Base-by-base conservation (phyloP, 2,797 vertebrate species). In the Remorina albescens region DNA sequence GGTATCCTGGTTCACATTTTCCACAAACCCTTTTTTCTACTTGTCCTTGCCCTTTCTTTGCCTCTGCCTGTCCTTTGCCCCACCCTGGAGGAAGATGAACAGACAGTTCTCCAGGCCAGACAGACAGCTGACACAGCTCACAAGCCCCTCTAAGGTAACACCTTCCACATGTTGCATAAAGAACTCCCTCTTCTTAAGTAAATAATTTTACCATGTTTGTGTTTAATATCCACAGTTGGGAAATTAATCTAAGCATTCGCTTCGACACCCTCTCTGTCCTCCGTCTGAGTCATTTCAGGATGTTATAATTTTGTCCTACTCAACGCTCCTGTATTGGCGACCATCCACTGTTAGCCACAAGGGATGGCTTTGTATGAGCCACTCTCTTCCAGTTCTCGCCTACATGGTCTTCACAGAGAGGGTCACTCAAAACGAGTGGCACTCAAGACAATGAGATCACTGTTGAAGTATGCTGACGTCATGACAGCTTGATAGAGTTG, bases 391-490 rank as follows among this genome's bases (percentile, higher is more conserved):
- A 81, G 74, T 84, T 82, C 76, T 83, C 82, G 84, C 88, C 89
- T 77, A 90, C 89, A 59, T 47, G 53, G 77, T 81, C 80, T 91
- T 89, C 81, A 88, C 81, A 88, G 78, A 80, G 78, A 85, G 69
- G 71, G 80, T 90, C 86, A 82, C 83, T 90, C 74, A 82, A 88
- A 80, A 58, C 75, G 73, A 83, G 80, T 85, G 85, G 75, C 88
- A 80, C 74, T 67, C 73, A 63, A 64, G 84, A 95, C 94, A 95
- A 94, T 92, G 90, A 90, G 84, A 80, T 76, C 89, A 91, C 81
- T 95, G 93, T 95, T 89, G 74, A 59, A 76, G 76, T 64, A 13
- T 73, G 77, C 65, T 80, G 85, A 91, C 71, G 76, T 91, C 89
- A 93, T 74, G 80, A 78, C 81, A 74, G 68, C 30, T 71, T 83